Percentiles rank a stretch among this genome's conserved stretches.
phyloP scores from a whole-genome alignment of 2,888 invertebrate genomes.

The Yponomeuta cagnagella region DNA sequence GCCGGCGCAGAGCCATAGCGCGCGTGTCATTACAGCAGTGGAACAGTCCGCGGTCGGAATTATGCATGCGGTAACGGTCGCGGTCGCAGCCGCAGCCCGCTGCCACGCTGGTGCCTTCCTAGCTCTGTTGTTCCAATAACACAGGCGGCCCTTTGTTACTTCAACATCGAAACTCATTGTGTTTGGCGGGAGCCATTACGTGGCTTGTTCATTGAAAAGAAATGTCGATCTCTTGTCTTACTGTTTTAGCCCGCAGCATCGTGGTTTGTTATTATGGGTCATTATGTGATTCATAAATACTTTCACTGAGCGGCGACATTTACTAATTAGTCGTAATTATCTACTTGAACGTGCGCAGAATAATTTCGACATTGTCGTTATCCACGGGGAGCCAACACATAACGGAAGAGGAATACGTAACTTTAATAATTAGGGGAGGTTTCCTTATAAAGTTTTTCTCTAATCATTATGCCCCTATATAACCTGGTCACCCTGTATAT shows the following conservation, averaged over 20 bases:
- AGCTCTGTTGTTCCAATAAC: constrained; percentile 14
- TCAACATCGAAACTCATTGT: constrained; percentile 16
- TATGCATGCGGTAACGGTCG: constrained; percentile 64
- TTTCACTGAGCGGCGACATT: constrained; percentile 44
- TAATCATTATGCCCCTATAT: no score
- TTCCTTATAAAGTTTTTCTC: no score
- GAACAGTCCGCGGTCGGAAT: constrained; percentile 56
- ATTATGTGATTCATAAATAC: constrained; percentile 45
- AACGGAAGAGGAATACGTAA: no score
- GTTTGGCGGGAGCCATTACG: constrained; percentile 19
- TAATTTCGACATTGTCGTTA: not conserved
- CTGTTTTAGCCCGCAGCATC: constrained; percentile 31
- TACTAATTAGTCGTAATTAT: constrained; percentile 50
- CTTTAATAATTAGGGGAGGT: no score
- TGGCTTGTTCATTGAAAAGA: constrained; percentile 24
- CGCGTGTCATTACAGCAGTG: constrained; percentile 48
- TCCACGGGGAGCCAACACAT: not conserved
- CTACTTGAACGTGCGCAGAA: constrained; percentile 30
- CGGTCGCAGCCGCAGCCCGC: constrained; percentile 36
- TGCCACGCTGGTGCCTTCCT: constrained; percentile 22
- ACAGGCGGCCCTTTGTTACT: constrained; percentile 20
- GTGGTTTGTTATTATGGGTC: constrained; percentile 25
- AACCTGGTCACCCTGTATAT: no score
- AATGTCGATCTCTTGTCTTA: constrained; percentile 37
- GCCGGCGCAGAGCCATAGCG: constrained; percentile 35